Conservation (phyloP, 2,113 vertebrate species). For the Melanotaenia duboulayi region DNA sequence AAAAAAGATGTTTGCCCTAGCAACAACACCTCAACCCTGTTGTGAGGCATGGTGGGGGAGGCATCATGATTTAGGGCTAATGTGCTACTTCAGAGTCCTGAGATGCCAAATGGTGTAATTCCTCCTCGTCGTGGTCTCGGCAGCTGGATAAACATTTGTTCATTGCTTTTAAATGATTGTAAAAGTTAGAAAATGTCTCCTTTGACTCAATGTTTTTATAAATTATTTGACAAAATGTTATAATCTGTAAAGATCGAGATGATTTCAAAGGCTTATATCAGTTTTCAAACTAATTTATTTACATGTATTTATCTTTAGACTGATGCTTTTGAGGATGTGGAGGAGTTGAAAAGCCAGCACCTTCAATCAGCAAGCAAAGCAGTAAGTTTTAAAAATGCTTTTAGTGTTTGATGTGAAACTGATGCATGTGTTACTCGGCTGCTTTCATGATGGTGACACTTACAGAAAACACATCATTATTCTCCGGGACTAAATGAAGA, state of each 20-base stretch:
- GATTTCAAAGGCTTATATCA: background rate
- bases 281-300: background rate
- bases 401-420: background rate
- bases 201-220: no score
- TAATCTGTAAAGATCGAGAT: no score
- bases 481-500: constrained; percentile 15
- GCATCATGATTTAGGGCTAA: background rate
- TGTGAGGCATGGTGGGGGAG: background rate
- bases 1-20: no score
- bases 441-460: constrained; percentile 18
- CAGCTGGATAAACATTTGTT: no score
- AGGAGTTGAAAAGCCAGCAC: background rate
- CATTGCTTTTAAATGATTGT: no score
- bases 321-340: constrained; percentile 19
- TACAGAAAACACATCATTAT: background rate
- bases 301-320: constrained; percentile 9
- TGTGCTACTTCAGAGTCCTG: no score
- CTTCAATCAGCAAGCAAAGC: constrained; percentile 35
- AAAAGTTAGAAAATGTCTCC: no score
- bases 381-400: background rate
- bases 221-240: no score
- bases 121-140: no score
- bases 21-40: background rate
- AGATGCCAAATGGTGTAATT: no score
- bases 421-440: constrained; percentile 5